phyloP scores from a whole-genome alignment of 2,888 invertebrate genomes.

The Dioctria rufipes region DNA sequence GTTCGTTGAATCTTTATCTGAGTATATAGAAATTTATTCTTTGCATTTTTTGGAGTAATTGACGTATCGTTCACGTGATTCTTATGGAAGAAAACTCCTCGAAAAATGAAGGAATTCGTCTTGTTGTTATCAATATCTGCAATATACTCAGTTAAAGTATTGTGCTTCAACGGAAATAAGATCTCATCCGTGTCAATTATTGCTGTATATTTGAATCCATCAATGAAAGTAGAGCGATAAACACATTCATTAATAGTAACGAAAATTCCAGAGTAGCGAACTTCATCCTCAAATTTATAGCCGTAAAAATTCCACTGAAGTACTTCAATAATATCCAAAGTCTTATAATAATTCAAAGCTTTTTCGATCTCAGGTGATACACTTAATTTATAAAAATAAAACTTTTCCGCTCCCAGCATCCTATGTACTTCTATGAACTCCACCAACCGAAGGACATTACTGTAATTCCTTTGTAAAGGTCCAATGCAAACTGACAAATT shows the following conservation, averaged over 20 bases:
- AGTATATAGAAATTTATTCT: conserved; percentile 68
- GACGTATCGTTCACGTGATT: conserved; percentile 71
- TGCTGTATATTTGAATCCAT: conserved; percentile 82
- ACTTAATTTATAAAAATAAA: conserved; percentile 72
- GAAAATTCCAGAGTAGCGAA: conserved; percentile 82
- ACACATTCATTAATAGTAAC: conserved; percentile 94
- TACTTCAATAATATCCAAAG: conserved; percentile 66
- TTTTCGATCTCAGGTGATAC: conserved; percentile 67
- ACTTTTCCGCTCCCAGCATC: conserved; percentile 71
- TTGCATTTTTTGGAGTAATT: conserved; percentile 64
- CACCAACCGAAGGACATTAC: conserved; percentile 70
- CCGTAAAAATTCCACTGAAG: conserved; percentile 70
- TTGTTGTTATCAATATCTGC: conserved; percentile 66
- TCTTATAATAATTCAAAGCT: conserved; percentile 68
- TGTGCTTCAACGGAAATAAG: conserved; percentile 84
- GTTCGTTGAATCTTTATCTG: conserved; percentile 69
- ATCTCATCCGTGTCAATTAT: conserved; percentile 91
- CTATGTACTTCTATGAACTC: conserved; percentile 73
- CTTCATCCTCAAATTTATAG: conserved; percentile 66
- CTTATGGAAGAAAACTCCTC: conserved; percentile 72
- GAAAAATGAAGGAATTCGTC: conserved; percentile 68
- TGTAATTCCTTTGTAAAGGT: conserved; percentile 70
- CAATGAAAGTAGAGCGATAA: conserved; percentile 85
- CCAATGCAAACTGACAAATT: conserved; percentile 70
- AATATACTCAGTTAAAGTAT: conserved; percentile 75